phyloP scores from a whole-genome alignment of 2,888 invertebrate genomes.

The Bhutanitis thaidina region DNA sequence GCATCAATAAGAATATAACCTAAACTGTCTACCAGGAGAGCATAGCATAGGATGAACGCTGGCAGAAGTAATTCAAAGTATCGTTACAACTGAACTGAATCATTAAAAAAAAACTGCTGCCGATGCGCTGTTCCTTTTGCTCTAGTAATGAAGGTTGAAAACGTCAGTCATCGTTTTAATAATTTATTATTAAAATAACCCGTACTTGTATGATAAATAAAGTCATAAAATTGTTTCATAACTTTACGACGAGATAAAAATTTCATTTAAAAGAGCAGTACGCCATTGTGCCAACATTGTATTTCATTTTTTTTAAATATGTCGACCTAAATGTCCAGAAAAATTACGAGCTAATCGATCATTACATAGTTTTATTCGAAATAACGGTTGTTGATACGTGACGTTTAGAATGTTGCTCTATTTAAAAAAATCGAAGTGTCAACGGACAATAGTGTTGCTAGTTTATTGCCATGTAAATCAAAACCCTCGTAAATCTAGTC shows the following conservation, averaged over 20 bases:
- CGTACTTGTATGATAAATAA: slow-evolving; percentile 17
- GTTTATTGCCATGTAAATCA: slow-evolving; percentile 68
- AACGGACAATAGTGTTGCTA: slow-evolving; percentile 60
- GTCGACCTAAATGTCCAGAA: slow-evolving; percentile 24
- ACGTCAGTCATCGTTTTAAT: background rate
- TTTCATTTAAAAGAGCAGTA: slow-evolving; percentile 16
- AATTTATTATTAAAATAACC: slow-evolving; percentile 15
- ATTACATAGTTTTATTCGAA: slow-evolving; percentile 44
- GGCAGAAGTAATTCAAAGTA: no score
- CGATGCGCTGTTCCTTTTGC: no score
- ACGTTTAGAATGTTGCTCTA: slow-evolving; percentile 62
- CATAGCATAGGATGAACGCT: no score
- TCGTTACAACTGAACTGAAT: no score
- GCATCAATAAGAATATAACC: no score
- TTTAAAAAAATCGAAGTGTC: slow-evolving; percentile 63
- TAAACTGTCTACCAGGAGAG: no score
- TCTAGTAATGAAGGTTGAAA: no score
- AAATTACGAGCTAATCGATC: slow-evolving; percentile 42
- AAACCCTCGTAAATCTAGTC: slow-evolving; percentile 50
- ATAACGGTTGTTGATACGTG: slow-evolving; percentile 61
- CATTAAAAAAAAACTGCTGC: no score
- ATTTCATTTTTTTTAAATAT: slow-evolving; percentile 27
- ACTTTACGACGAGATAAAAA: slow-evolving; percentile 22
- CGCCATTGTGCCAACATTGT: slow-evolving; percentile 40
- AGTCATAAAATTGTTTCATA: slow-evolving; percentile 21